Evolutionary conservation across 2,888 invertebrate species (phyloP).

Genomic region (Nymphalis c-album): DNA sequence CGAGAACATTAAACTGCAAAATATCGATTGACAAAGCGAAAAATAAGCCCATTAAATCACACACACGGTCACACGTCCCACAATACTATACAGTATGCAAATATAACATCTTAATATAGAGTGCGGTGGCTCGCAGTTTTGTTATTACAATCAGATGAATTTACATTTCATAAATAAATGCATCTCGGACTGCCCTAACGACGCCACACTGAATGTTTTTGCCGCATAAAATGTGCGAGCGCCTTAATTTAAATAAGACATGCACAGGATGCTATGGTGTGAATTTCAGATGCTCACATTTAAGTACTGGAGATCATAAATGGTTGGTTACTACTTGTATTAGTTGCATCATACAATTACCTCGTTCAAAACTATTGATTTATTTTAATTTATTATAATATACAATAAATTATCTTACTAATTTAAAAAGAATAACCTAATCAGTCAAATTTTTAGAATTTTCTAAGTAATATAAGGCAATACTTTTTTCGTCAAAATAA

Average conservation of each 20-base stretch:
- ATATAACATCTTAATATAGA: constrained; percentile 82
- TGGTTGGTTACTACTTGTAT: neutral
- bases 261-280: constrained; percentile 54
- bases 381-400: neutral
- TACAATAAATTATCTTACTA: too few species aligned
- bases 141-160: constrained; percentile 81
- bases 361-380: neutral
- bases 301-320: constrained; percentile 15
- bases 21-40: constrained; percentile 43
- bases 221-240: constrained; percentile 60
- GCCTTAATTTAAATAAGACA: constrained; percentile 70
- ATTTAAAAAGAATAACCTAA: too few species aligned
- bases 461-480: too few species aligned
- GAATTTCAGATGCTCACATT: constrained; percentile 48
- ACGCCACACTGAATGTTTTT: constrained; percentile 64
- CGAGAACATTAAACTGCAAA: constrained; percentile 24
- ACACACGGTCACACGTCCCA: constrained; percentile 63
- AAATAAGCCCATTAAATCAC: constrained; percentile 50
- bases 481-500: too few species aligned
- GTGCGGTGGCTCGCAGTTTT: constrained; percentile 75
- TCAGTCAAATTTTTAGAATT: too few species aligned
- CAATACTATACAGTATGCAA: constrained; percentile 70
- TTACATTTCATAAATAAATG: constrained; percentile 83
- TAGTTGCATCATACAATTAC: constrained; percentile 1
- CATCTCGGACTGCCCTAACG: constrained; percentile 70